Evolutionary conservation across 2,797 vertebrate genomes (phyloP), one percentile per base, ranked within the genome.

Genomic region (Eutrigla gurnardus): DNA sequence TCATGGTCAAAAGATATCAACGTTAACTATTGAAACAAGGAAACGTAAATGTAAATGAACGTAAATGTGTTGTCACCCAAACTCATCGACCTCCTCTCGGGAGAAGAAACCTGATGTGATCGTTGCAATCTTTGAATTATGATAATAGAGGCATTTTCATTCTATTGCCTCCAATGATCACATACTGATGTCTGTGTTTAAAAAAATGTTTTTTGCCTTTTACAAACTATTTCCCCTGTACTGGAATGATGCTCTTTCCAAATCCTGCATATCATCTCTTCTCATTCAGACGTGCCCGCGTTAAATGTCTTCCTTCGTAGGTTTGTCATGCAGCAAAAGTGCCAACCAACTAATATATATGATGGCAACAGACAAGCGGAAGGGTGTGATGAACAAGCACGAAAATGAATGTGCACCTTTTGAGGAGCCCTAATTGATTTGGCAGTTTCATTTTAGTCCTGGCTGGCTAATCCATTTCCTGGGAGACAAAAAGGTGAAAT

Each of bases 401-500:
- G 66, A 62, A 81, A 83, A 86, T 81, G 36, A 88, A 77, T 79
- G 13, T 18, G 69, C 72, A 79, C 81, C 75, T 82, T 61, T 72
- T 68, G 76, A 82, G 46, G 54, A 63, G 68, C 18, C 5, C 37
- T 84, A 87, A 91, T 88, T 87, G 87, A 91, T 91, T 80, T 85
- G 82, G 72, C 72, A 71, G 78, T 84, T 83, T 82, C 70, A 84
- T 89, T 83, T 87, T 77, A 73, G 81, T 80, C 73, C 74, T 61
- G 79, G 65, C 74, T 40, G 64, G 70, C 66, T 81, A 85, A 87
- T 91, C 77, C 52, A 77, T 85, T 86, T 82, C 76, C 77, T 80
- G 70, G 35, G 71, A 84, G 82, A 88, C 79, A 84, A 73, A 87
- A 86, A 86, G 83, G 78, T 85, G 77, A 89, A 85, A 84, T 64